A percentile compares a stretch with the other conserved stretches of the same genome.
Conservation (phyloP, 2,888 invertebrate genomes). For the Digitonthophagus gazella region DNA sequence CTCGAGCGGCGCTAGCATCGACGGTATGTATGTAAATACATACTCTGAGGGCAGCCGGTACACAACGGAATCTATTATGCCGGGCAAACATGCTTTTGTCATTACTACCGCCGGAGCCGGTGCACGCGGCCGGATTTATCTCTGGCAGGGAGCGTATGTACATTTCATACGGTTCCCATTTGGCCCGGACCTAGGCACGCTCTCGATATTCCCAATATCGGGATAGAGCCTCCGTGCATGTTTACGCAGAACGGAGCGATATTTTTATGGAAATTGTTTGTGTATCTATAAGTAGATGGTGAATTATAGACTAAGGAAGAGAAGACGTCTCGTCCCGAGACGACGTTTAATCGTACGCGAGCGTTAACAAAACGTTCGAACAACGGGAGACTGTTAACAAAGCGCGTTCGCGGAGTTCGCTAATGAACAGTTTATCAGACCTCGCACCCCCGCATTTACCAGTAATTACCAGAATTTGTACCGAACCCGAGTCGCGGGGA, state of each 20-base stretch:
- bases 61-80: slow-evolving; percentile 6
- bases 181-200: background rate
- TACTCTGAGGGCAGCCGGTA: background rate
- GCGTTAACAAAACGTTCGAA: slow-evolving; percentile 13
- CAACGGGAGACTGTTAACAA: background rate
- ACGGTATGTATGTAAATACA: background rate
- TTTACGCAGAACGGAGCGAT: background rate
- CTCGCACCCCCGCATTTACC: slow-evolving; percentile 40
- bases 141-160: background rate
- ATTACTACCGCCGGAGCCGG: background rate
- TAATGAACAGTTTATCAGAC: slow-evolving; percentile 45
- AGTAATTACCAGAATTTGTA: slow-evolving; percentile 45
- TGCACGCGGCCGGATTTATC: background rate
- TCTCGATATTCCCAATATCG: background rate
- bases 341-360: slow-evolving; percentile 4
- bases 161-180: background rate
- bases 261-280: background rate
- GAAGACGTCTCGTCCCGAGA: background rate
- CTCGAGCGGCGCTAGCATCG: background rate
- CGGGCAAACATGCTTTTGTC: slow-evolving; percentile 15
- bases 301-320: background rate
- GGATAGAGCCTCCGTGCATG: background rate
- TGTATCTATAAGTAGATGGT: background rate
- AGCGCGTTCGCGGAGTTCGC: slow-evolving; percentile 30
- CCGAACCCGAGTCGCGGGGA: slow-evolving; percentile 17